phyloP scores from a whole-genome alignment of 2,888 invertebrate genomes.

The Ectropis crepuscularia region DNA sequence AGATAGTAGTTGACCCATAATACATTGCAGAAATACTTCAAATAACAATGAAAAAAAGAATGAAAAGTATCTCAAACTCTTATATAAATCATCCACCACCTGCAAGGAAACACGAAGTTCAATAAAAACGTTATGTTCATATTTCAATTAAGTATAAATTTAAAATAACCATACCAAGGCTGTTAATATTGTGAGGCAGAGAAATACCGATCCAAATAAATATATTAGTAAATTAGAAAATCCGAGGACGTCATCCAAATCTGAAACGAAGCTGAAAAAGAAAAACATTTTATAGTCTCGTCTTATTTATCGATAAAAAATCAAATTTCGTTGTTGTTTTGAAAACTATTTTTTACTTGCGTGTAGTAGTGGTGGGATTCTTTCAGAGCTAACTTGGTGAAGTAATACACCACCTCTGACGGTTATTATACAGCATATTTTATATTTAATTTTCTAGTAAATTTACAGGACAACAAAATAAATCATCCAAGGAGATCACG shows the following conservation, averaged over 20 bases:
- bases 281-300: conserved; percentile 22
- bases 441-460: too few species aligned
- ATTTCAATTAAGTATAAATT: too few species aligned
- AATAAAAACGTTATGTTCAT: background rate
- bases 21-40: conserved; percentile 66
- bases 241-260: conserved; percentile 63
- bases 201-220: conserved; percentile 68
- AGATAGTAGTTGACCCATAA: conserved; percentile 70
- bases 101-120: conserved; percentile 42
- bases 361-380: too few species aligned
- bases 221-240: conserved; percentile 68
- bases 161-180: conserved; percentile 56
- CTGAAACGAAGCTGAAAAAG: conserved; percentile 64
- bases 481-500: too few species aligned
- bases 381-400: too few species aligned
- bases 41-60: conserved; percentile 66
- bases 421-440: too few species aligned
- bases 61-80: conserved; percentile 67
- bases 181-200: conserved; percentile 73
- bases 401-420: too few species aligned
- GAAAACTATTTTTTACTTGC: too few species aligned
- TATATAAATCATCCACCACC: conserved; percentile 68
- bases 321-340: too few species aligned
- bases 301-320: too few species aligned
- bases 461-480: too few species aligned